Percentiles rank a stretch among this genome's conserved stretches.
Evolutionary conservation across 2,888 invertebrate genomes (phyloP).

Genomic region (Oxycera nigricornis): DNA sequence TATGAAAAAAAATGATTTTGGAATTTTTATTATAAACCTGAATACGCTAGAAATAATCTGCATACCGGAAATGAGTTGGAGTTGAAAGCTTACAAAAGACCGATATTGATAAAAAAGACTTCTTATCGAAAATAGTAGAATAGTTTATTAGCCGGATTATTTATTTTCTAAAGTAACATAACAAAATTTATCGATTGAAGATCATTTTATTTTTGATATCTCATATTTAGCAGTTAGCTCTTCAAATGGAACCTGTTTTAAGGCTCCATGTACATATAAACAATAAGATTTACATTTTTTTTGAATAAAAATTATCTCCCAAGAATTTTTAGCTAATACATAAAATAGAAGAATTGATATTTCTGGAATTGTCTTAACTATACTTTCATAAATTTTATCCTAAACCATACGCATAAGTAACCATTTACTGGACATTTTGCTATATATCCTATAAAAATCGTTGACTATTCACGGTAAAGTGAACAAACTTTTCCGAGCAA

Average conservation of each 20-base stretch:
- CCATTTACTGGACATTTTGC: too few species aligned
- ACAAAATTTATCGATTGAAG: background rate
- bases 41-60: background rate
- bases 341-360: too few species aligned
- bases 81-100: background rate
- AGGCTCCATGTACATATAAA: background rate
- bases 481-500: too few species aligned
- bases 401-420: too few species aligned
- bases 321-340: too few species aligned
- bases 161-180: background rate
- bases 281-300: background rate
- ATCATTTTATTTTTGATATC: background rate
- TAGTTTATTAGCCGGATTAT: background rate
- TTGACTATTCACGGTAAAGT: too few species aligned
- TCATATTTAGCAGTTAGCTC: background rate
- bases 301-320: too few species aligned
- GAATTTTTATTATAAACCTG: background rate
- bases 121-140: background rate
- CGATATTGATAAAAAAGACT: background rate
- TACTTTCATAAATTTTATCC: too few species aligned
- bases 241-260: constrained; percentile 1
- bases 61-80: background rate
- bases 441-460: too few species aligned
- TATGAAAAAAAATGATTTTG: background rate
- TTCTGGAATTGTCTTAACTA: too few species aligned